Percentiles rank a stretch among this genome's conserved stretches.
These are phyloP conservation scores for Sinocyclocheilus maitianheensis DNA, from an alignment of 2,113 vertebrate genomes.

Conservation along the genomic window DNA sequence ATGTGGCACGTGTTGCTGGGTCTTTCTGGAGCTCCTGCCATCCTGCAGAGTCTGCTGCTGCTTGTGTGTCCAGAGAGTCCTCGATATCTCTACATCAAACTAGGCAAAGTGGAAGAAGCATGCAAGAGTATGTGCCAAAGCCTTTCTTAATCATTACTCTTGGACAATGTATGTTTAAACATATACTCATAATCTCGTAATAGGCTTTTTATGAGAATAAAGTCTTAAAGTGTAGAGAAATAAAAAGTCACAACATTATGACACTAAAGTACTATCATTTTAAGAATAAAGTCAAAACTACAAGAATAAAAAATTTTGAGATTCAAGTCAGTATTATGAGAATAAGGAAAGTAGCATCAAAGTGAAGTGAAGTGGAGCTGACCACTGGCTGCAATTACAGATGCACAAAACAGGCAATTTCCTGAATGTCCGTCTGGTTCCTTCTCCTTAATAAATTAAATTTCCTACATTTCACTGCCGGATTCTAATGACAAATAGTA, in stretches of 20 bases:
- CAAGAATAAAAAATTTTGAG: not conserved
- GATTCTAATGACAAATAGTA: not conserved
- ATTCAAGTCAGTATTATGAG: not conserved
- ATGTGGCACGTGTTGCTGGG: conserved; percentile 88
- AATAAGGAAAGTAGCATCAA: not conserved
- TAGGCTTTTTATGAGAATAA: not conserved
- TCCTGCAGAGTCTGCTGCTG: conserved; percentile 87
- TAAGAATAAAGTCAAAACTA: not conserved
- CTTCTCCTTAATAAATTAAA: not conserved
- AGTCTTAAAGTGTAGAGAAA: not conserved
- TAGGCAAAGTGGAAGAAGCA: conserved; percentile 82
- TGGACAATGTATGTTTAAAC: not conserved
- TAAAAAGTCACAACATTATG: not conserved
- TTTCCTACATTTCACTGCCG: not conserved
- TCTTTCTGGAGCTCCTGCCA: conserved; percentile 82
- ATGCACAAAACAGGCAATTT: conserved; percentile 19
- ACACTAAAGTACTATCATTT: not conserved
- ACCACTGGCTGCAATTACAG: not conserved
- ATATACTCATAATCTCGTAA: not conserved
- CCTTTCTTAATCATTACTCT: not conserved
- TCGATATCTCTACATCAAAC: conserved; percentile 89
- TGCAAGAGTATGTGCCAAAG: conserved; percentile 78
- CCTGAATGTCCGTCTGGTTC: not conserved
- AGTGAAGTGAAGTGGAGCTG: not conserved
- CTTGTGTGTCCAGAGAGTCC: conserved; percentile 93